A percentile compares a stretch with the other conserved stretches of the same genome.
Evolutionary conservation across 2,113 vertebrate species (phyloP).

Genomic region (Lagopus leucura): DNA sequence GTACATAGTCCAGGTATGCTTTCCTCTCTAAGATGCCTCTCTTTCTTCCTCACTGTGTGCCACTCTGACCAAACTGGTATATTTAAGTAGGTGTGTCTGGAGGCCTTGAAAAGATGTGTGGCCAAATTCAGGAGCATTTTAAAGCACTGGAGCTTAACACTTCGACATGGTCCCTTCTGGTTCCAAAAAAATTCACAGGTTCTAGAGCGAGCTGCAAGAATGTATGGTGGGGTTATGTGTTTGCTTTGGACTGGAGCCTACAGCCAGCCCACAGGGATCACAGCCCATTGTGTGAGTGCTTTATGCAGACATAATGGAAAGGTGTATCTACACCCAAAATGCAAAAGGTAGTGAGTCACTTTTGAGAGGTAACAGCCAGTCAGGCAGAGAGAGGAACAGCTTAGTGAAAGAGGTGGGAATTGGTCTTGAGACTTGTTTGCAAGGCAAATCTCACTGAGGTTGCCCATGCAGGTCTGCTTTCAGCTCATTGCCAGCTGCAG

Average conservation of each 20-base stretch:
- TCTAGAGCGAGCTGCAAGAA: background rate
- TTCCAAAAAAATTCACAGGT: background rate
- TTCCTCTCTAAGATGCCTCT: background rate
- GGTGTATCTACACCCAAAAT: background rate
- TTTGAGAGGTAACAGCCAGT: background rate
- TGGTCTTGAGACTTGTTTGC: background rate
- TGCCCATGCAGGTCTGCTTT: background rate
- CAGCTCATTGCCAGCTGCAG: background rate
- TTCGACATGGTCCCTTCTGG: background rate
- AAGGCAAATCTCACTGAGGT: background rate
- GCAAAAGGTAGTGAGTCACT: background rate
- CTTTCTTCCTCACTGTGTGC: background rate
- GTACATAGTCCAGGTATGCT: background rate
- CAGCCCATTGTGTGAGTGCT: background rate
- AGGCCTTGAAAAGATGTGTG: background rate
- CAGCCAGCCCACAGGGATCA: background rate
- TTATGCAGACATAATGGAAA: background rate
- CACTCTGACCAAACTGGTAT: background rate
- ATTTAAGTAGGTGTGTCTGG: background rate
- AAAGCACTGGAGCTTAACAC: background rate
- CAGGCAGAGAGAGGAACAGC: background rate
- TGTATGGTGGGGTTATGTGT: background rate
- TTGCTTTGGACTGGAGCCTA: background rate
- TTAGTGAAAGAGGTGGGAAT: background rate
- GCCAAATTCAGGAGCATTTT: background rate